Evolutionary conservation across 1,140 invertebrate species (phyloP), one percentile per base, ranked within the genome.

Genomic region (Bombus confusus): DNA sequence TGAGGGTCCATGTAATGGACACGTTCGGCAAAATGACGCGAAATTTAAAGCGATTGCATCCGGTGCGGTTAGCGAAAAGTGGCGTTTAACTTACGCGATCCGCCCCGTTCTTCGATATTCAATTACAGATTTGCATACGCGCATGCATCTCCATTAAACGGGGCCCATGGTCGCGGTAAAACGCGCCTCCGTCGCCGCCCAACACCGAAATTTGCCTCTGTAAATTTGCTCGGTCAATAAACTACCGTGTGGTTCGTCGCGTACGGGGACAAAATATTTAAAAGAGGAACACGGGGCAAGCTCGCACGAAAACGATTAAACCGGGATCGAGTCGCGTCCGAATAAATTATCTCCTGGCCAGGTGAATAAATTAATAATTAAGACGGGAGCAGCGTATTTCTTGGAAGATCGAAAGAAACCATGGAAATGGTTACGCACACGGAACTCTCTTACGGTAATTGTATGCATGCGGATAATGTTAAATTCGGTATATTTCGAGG

Each of bases 141-240:
- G 83, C 83, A 79, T 80, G 83, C 83, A 85, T 85, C 83, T 85
- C 83, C 83, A 85, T 85, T 85, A 80, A 85, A 84, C 47, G 10
- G 73, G 13, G 31, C 31, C n/a, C 22, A 34, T 10, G 69, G 39
- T 39, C 66, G 66, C 66, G 66, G 18, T 37, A 41, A 71, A 41
- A 71, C 37, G 37, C 69, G 37, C 37, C 22, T 28, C 41, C 39
- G 34, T 37, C 39, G 41, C 28, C 39, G 28, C 47, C 39, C 41
- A 15, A 18, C 72, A 15, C 13, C 66, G 75, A 84, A 71, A 79
- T 43, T 68, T 79, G 76, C 52, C 83, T 72, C 76, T 37, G 76
- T 85, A 80, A 85, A 85, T 85, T 85, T 80, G 28, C 83, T 43
- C 76, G 83, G 57, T 39, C 76, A 71, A 85, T 80, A 85, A 85